phyloP scores from a whole-genome alignment of 2,113 vertebrate species.

The Pygoscelis adeliae region DNA sequence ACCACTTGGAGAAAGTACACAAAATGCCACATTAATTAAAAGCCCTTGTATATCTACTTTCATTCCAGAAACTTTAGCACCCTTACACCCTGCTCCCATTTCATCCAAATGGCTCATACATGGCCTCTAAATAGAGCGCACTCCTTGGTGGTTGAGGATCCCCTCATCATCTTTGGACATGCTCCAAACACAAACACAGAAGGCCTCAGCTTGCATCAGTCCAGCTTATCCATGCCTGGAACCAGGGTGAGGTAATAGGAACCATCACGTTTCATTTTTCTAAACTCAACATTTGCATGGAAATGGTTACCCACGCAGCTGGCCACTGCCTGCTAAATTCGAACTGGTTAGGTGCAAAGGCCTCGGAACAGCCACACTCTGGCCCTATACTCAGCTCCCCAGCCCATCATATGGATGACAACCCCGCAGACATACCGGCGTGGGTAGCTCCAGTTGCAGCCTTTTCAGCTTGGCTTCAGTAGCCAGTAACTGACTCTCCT shows the following conservation, averaged over 20 bases:
- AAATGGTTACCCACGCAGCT: neutral
- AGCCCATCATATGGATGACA: accelerated
- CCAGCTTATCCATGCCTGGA: neutral
- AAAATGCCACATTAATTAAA: neutral
- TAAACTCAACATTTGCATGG: neutral
- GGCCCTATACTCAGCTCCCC: neutral
- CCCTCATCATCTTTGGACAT: neutral
- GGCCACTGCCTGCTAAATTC: neutral
- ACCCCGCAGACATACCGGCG: conserved; percentile 18
- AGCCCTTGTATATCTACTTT: neutral
- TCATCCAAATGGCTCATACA: neutral
- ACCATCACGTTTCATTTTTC: neutral
- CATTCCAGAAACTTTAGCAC: neutral
- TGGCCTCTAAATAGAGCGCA: neutral
- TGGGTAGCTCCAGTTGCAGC: conserved; percentile 64
- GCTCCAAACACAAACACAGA: neutral
- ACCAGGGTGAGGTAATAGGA: neutral
- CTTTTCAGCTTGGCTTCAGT: conserved; percentile 78
- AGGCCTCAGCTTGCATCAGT: neutral
- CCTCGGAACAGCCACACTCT: neutral
- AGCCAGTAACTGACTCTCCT: conserved; percentile 82
- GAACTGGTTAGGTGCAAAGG: neutral
- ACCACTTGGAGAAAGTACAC: neutral
- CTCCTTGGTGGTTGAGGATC: neutral
- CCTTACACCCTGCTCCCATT: neutral